Conservation (phyloP, 2,113 vertebrate species). For the Miniopterus natalensis region DNA sequence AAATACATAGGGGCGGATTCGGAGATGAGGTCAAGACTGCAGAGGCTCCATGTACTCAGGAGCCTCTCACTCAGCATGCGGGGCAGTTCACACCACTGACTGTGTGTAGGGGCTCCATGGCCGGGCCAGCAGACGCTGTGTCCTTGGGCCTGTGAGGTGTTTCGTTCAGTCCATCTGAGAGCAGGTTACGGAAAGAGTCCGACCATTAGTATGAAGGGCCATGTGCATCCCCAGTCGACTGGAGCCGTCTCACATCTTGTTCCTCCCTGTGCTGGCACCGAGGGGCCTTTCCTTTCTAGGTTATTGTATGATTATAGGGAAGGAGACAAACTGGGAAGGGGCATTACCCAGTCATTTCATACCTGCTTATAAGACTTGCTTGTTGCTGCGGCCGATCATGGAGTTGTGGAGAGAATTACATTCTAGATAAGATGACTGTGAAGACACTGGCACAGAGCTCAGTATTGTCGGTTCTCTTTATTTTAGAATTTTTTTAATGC, state of each 20-base stretch:
- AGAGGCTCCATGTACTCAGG: background rate
- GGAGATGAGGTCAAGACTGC: background rate
- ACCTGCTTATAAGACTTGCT: background rate
- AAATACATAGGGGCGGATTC: background rate
- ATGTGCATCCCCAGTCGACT: background rate
- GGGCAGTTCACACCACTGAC: accelerated
- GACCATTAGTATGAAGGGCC: background rate
- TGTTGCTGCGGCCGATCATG: background rate
- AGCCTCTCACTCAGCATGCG: background rate
- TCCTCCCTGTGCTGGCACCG: background rate
- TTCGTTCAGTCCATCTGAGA: background rate
- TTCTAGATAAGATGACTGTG: background rate
- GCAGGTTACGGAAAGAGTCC: background rate
- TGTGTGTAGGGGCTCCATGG: background rate
- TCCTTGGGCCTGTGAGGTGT: background rate
- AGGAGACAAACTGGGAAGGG: background rate
- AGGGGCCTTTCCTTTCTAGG: background rate
- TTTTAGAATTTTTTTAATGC: background rate
- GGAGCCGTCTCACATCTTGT: background rate
- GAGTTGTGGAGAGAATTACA: background rate
- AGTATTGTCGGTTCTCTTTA: background rate
- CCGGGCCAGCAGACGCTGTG: background rate
- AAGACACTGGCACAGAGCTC: background rate
- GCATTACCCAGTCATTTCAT: background rate
- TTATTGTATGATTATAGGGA: background rate